Evolutionary conservation across 2,888 invertebrate genomes (phyloP), one percentile per base, ranked within the genome.

Genomic region (Allygus modestus): DNA sequence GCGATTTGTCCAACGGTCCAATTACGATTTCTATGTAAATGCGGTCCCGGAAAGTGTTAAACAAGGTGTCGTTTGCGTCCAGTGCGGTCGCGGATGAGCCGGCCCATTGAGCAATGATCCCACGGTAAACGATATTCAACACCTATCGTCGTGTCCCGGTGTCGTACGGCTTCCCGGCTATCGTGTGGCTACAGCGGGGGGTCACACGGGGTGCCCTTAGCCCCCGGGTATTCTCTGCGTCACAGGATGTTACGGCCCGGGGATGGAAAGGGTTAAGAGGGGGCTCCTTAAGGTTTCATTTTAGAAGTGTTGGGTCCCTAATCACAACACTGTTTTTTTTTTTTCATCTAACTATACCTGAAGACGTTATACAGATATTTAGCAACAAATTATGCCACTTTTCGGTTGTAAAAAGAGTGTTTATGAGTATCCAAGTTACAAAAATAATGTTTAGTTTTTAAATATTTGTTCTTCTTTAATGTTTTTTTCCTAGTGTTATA

Each of bases 71-170:
- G 65, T 26, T 15, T 65, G 26, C 58, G 7, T 2, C 11, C 11
- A 20, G 58, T 51, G 23, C 17, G 26, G 65, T 65, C 5, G 28
- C 17, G 7, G 17, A 31, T 65, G 65, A 65, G 12, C 31, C 65
- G 65, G 28, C 31, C 65, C 65, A 65, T 65, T 65, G 65, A n/a
- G 65, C 65, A 65, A 31, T 65, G 65, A 65, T 65, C 65, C 65
- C 31, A 28, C 65, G 65, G 65, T 65, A 65, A 65, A 31, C 65
- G 65, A 65, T 65, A 65, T 17, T 12, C 65, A 31, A 31, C 65
- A 65, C 65, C 65, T 65, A 20, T 0, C 28, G 28, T 15, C 28
- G 65, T 58, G 58, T 37, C 37, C 37, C 37, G 37, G 37, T 9
- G 37, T 17, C 46, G 46, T 54, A 54, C 23, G 54, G 54, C 54